phyloP scores from a whole-genome alignment of 2,113 vertebrate genomes.

The Beaufortia kweichowensis region DNA sequence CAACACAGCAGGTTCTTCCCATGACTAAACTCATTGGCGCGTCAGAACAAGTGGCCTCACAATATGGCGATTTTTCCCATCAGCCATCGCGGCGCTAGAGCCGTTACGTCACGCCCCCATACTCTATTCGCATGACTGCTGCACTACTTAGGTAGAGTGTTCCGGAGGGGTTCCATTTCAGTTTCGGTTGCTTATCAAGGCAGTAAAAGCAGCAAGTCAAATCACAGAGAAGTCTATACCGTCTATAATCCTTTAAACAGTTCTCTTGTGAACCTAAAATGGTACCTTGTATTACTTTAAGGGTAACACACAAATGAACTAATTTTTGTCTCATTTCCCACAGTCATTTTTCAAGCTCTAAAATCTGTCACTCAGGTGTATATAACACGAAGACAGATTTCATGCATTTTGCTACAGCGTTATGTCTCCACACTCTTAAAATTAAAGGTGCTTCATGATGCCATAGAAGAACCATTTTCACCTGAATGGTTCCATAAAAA shows the following conservation, averaged over 20 bases:
- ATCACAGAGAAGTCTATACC: background rate
- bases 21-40: no score
- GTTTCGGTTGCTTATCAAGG: background rate
- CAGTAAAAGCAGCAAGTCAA: background rate
- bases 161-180: background rate
- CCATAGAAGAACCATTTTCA: no score
- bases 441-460: no score
- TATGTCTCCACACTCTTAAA: no score
- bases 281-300: background rate
- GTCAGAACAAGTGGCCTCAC: no score
- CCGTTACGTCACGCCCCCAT: no score
- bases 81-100: no score
- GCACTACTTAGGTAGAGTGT: background rate
- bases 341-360: background rate
- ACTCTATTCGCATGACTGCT: background rate
- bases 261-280: no score
- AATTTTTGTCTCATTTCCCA: background rate
- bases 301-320: background rate
- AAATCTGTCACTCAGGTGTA: constrained; percentile 26
- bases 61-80: no score
- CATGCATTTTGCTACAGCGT: background rate
- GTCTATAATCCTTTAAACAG: no score
- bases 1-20: no score
- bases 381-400: background rate
- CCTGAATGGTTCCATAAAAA: no score